Base-by-base conservation (phyloP, 2,888 invertebrate genomes). In the Drosophila subsilvestris region DNA sequence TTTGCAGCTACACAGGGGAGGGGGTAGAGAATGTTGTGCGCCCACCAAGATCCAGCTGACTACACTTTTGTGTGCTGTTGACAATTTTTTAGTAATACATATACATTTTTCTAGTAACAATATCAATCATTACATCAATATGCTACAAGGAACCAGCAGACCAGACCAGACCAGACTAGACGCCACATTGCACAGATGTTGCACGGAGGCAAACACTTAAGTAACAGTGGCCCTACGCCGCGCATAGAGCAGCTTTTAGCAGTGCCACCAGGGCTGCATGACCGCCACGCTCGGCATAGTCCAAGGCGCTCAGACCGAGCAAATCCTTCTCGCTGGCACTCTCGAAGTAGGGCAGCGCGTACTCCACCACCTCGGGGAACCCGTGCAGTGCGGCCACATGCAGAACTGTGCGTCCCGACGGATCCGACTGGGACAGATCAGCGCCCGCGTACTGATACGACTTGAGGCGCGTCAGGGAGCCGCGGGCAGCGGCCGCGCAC, bases 371-470 rank as follows among this genome's bases (percentile, higher is more conserved):
- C 0, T 93, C 91, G 0, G 89, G 80, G 18, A 93, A 92, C 37
- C 94, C 93, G 84, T 94, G 94, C 1, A 95, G 89, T 0, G 94
- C 94, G 0, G 95, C 95, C 86, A 95, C 93, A 91, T 96, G 96
- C 55, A 96, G 90, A 0, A 96, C 93, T 0, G 95, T 95, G 60
- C 96, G 93, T 5, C 94, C 94, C 2, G 95, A 93, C 6, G 94
- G 93, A 89, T 96, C 96, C 0, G 91, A 74, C 42, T 94, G 93
- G 2, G 94, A 93, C 0, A 96, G 88, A 90, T 95, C 94, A 0
- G 95, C 96, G 7, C 95, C 95, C 0, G 96, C 96, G n/a, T 94
- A 73, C 32, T 93, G 91, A 79, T 94, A 94, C 0, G 95, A 95
- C 65, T 93, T 91, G 12, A 97, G 89, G 20, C 95, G 93, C 4